Conservation (phyloP, 2,888 invertebrate genomes). For the Ethmia dodecea region DNA sequence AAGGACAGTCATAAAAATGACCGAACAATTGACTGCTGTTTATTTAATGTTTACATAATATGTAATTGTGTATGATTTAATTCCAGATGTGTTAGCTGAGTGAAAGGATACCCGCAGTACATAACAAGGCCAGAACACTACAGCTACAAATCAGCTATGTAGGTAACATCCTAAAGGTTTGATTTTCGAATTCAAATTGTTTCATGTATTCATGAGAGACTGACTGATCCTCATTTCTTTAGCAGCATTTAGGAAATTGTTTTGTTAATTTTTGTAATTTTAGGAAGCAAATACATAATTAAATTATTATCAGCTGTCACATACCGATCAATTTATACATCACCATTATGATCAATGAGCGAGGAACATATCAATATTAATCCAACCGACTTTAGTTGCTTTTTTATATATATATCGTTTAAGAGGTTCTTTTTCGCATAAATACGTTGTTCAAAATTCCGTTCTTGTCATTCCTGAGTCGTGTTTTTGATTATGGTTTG, state of each 20-base stretch:
- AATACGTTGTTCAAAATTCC: slow-evolving; percentile 68
- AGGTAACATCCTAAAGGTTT: slow-evolving; percentile 53
- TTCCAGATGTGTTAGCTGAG: slow-evolving; percentile 56
- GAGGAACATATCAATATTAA: slow-evolving; percentile 65
- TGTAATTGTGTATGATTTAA: too few species aligned
- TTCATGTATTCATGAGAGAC: slow-evolving; percentile 68
- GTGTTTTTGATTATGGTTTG: slow-evolving; percentile 32
- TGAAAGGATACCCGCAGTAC: slow-evolving; percentile 24
- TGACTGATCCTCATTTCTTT: slow-evolving; percentile 66
- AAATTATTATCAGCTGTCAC: slow-evolving; percentile 40
- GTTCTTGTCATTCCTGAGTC: slow-evolving; percentile 29
- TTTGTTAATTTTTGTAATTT: slow-evolving; percentile 52
- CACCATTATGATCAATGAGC: slow-evolving; percentile 43
- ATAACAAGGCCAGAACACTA: slow-evolving; percentile 29
- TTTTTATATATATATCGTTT: slow-evolving; percentile 25
- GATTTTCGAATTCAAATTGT: slow-evolving; percentile 51
- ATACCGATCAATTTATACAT: slow-evolving; percentile 27
- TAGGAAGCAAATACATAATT: slow-evolving; percentile 30
- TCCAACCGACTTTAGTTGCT: slow-evolving; percentile 42
- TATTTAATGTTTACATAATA: too few species aligned
- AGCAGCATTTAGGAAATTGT: slow-evolving; percentile 69
- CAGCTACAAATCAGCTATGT: slow-evolving; percentile 37
- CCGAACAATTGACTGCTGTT: too few species aligned
- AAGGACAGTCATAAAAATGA: too few species aligned
- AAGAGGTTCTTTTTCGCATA: slow-evolving; percentile 72